Evolutionary conservation across 2,113 vertebrate genomes (phyloP).

Genomic region (Ariopsis seemanni): DNA sequence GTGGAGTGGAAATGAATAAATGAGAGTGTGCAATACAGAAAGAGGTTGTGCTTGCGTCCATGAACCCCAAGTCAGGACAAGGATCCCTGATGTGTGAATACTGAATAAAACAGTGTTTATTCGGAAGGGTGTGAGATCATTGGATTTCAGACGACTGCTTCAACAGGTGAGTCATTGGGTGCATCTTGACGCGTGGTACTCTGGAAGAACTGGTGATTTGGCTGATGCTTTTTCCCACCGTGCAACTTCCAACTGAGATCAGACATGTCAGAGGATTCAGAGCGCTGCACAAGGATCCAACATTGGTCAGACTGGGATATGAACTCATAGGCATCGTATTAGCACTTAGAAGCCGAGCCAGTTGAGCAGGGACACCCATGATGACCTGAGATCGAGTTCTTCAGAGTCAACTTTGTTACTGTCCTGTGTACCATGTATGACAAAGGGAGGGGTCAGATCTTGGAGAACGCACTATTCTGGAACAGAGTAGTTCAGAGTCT

Average conservation of each 20-base stretch:
- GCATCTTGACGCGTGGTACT: too few relatives aligned
- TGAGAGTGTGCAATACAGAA: constrained; percentile 76
- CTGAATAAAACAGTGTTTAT: neutral
- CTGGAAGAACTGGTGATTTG: too few relatives aligned
- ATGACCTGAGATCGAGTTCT: too few relatives aligned
- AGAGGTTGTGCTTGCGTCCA: constrained; percentile 20
- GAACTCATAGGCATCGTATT: neutral
- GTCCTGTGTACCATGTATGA: too few relatives aligned
- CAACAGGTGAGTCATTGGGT: neutral
- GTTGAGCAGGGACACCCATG: neutral
- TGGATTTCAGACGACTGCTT: neutral
- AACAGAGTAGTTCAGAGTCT: too few relatives aligned
- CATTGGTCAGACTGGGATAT: neutral
- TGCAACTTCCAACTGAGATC: neutral
- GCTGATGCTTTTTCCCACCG: neutral
- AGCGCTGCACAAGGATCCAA: too few relatives aligned
- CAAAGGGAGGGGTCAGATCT: neutral
- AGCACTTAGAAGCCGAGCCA: neutral
- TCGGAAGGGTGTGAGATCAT: neutral
- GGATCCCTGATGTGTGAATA: neutral
- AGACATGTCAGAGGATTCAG: neutral
- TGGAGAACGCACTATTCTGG: too few relatives aligned
- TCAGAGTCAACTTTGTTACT: too few relatives aligned
- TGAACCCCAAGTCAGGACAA: neutral
- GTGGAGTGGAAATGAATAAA: constrained; percentile 76